Evolutionary conservation across 1,140 invertebrate species (phyloP), one percentile per base, ranked within the genome.

Genomic region (Alviniconcha marisindica): DNA sequence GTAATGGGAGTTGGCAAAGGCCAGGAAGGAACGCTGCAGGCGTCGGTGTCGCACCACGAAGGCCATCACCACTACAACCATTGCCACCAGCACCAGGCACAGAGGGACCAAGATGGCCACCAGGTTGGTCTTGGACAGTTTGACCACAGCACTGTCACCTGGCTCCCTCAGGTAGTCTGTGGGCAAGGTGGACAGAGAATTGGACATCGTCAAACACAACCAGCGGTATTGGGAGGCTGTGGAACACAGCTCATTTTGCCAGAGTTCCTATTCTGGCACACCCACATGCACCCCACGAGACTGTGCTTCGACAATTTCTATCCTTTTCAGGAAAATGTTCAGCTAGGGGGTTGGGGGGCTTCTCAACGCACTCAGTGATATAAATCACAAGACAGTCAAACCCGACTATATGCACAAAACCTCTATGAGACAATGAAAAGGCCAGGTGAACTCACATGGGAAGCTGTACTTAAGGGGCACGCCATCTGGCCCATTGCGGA

Each of bases 1-100:
- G 90, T 98, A 98, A 91, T 97, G 96, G 89, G 96, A 96, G 90
- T 96, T 97, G 21, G 96, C 96, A 93, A 97, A 97, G 54, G 96
- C 95, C 5, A 96, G 94, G 93, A 97, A 97, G 85, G 95, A 96
- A 82, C 95, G 95, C 87, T 96, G 95, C 36, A 97, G 93, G 80
- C 96, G 94, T 82, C 95, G 94, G 92, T 97, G 96, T 82, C 96
- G 94, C 40, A 97, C 89, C 48, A 95, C 93, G 85, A 96, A 95
- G 86, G 96, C 95, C 40, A 93, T 94, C 40, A 97, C 93, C 14
- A 95, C 95, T 31, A 91, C 95, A 28, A 89, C 84, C 15, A 94
- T 85, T 38, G 94, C 94, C 18, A 96, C 90, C 36, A 95, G 93
- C 3, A 96, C 93, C 28, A 95, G 89, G 60, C 82, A 78, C 18